Evolutionary conservation across 92 coral and sea anemone species (phyloP).

Genomic region (Phymanthus crucifer): DNA sequence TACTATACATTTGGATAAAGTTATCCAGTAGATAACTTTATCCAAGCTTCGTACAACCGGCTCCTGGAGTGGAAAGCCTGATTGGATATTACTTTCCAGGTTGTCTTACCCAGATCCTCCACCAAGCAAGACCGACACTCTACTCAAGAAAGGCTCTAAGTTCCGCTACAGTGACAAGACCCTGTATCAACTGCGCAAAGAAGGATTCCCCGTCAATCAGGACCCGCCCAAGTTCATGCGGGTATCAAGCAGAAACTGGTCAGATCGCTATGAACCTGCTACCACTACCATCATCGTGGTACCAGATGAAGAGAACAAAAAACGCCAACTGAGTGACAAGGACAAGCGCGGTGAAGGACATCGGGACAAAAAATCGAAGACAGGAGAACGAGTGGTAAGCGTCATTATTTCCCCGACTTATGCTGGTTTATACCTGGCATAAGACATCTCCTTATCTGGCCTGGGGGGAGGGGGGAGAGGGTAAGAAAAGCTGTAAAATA

Average conservation of each 20-base stretch:
- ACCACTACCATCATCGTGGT: constrained; percentile 78
- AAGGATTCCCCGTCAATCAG: constrained; percentile 73
- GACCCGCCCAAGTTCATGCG: constrained; percentile 78
- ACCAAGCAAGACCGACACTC: constrained; percentile 73
- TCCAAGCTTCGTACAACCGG: no score
- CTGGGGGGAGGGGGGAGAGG: no score
- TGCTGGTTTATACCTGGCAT: no score
- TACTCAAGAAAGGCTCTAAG: constrained; percentile 83
- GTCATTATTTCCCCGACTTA: no score
- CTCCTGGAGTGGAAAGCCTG: not conserved
- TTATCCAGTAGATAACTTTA: no score
- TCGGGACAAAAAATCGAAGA: constrained; percentile 44
- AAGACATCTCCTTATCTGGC: no score
- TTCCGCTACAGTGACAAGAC: constrained; percentile 98
- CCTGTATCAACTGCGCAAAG: constrained; percentile 89
- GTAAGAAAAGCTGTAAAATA: no score
- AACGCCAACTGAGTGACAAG: constrained; percentile 53
- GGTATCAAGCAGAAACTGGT: constrained; percentile 88
- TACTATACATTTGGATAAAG: no score
- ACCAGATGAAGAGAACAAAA: constrained; percentile 62
- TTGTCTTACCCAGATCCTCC: constrained; percentile 94
- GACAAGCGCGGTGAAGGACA: constrained; percentile 38
- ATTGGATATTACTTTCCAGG: constrained; percentile 10
- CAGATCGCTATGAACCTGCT: constrained; percentile 74
- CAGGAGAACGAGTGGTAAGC: constrained; percentile 45